Base-by-base conservation (phyloP, 1,140 invertebrate species). In the Calosoma granatense region DNA sequence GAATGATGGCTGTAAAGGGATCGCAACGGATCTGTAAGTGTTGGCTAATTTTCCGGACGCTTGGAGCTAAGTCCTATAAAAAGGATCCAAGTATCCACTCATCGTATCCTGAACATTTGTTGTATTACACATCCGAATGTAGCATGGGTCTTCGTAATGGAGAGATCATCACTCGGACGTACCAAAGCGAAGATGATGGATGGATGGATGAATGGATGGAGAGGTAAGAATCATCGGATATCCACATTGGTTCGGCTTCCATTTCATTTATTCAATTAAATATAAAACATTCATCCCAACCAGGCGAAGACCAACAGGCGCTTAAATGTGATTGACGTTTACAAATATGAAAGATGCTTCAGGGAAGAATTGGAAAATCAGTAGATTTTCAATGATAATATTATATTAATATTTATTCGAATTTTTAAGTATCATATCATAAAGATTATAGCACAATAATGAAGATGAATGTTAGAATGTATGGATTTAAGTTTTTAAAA, bases 1-100 rank as follows among this genome's bases (percentile, higher is more conserved):
- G n/a, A n/a, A n/a, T n/a, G n/a, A 47, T 47, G 3, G 41, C 17
- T 47, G 9, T 47, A 47, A 47, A 47, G 17, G 41, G 41, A 47
- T 47, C 9, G 6, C n/a, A n/a, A n/a, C 41, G 41, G 9, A 36
- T 47, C 41, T 11, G 41, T 47, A 47, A 47, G 41, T 47, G 41
- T 47, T 47, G 41, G 41, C 41, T 47, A 47, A 47, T 47, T 47
- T 47, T 47, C 41, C 41, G 15, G 41, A 11, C 15, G 41, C 41
- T 47, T 47, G 17, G 41, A 4, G 9, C 3, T 17, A 17, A 47
- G 41, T 47, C 41, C 9, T 11, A 47, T 47, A 47, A 47, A 47
- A 47, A 47, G 41, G 41, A 4, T 47, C 17, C 41, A 17, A 47
- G 6, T 9, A 47, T 11, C 41, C 41, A 12, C 41, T 47, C 41